Evolutionary conservation across 2,113 vertebrate species (phyloP), one percentile per base, ranked within the genome.

Genomic region (Pseudopipra pipra): DNA sequence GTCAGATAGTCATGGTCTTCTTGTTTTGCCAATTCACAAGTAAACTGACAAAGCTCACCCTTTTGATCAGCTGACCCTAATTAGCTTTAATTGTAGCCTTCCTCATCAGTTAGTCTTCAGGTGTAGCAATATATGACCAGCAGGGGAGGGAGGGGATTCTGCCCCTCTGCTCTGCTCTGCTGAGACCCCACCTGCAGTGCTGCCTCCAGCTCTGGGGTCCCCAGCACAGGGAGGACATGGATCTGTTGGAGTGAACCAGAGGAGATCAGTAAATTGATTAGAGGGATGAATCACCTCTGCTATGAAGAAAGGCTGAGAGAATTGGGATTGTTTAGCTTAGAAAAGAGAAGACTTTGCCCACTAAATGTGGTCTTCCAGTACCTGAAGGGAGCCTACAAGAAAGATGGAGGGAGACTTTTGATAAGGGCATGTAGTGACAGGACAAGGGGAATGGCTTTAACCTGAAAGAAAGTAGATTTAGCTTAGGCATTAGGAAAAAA

Each of bases 1-100:
- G 12, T 66, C 8, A 19, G 25, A 58, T 65, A 70, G 47, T 63
- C 78, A 85, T 21, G 17, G 5, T 83, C 73, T 56, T 91, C 51
- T 27, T 6, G 6, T 73, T 95, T 87, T 87, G 47, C 31, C 70
- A 96, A 19, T 84, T 95, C 49, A 92, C 47, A 92, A 56, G 23
- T 31, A 49, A 18, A 37, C 12, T 49, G 47, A 95, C 71, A 89
- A 92, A 93, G 56, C 91, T 43, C 24, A 41, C 44, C 49, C 94
- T 94, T 96, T 86, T 95, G 72, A 96, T 95, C 82, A 96, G 76
- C 71, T 95, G 90, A 83, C 66, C 35, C 46, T 95, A 90, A 87
- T 91, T 92, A 95, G 63, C 28, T 58, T 88, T 96, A 94, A 96
- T 96, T 95, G 87, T 8, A 95, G 43, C 68, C 35, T 90, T 58